Conservation (phyloP, 1,140 invertebrate species). For the Drosophila takahashii region DNA sequence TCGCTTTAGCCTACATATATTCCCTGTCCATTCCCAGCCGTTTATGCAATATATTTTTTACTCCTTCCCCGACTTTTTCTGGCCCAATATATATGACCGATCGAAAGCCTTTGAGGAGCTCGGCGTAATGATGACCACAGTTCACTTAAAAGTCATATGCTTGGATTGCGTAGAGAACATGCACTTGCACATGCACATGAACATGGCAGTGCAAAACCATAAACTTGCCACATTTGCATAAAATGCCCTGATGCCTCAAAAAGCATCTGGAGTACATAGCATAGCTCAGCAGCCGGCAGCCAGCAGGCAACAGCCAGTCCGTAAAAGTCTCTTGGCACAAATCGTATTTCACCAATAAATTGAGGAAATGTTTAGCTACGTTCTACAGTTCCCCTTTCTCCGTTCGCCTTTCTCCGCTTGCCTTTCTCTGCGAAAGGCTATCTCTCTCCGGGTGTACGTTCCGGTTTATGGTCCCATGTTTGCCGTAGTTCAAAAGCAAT, state of each 20-base stretch:
- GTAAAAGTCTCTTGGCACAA: constrained; percentile 63
- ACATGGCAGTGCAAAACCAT: constrained; percentile 37
- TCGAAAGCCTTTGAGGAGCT: constrained; percentile 20
- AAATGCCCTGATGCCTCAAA: constrained; percentile 74
- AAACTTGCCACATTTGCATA: constrained; percentile 80
- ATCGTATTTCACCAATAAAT: constrained; percentile 80
- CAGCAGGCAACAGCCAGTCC: constrained; percentile 21
- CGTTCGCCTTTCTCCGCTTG: not conserved
- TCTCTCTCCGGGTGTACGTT: constrained; percentile 16
- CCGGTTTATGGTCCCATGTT: constrained; percentile 30
- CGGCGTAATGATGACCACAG: constrained; percentile 56
- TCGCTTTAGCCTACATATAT: constrained; percentile 12
- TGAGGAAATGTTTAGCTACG: constrained; percentile 68
- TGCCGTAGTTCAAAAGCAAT: constrained; percentile 58
- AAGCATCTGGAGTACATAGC: constrained; percentile 39
- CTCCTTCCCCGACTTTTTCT: not conserved
- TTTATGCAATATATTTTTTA: constrained; percentile 62
- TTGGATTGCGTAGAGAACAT: constrained; percentile 41
- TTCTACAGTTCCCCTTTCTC: not conserved
- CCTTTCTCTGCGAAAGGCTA: constrained; percentile 5
- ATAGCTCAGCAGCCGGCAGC: constrained; percentile 29
- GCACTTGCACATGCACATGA: constrained; percentile 19
- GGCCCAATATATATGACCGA: not conserved
- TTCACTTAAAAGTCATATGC: constrained; percentile 68
- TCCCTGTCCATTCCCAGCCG: constrained; percentile 31